phyloP scores from a whole-genome alignment of 2,797 vertebrate species.

The Mormyrus hasselquistii region DNA sequence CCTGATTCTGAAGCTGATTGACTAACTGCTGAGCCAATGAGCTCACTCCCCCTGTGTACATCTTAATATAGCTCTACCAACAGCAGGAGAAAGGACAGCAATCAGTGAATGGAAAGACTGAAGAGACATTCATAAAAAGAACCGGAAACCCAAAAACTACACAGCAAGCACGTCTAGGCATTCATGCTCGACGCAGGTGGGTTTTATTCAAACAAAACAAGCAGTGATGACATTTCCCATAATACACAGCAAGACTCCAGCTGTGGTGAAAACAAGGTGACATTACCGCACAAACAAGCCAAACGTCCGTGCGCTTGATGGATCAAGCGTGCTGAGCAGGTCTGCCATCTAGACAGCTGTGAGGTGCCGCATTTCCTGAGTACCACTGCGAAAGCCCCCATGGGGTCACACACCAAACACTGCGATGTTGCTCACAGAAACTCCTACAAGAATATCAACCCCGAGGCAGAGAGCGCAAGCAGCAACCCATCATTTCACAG shows the following conservation, averaged over 20 bases:
- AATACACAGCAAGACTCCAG: neutral
- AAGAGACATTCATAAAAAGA: neutral
- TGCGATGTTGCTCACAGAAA: neutral
- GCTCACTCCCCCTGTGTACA: constrained; percentile 94
- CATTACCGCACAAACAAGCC: neutral
- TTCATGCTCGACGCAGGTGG: neutral
- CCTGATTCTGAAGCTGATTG: constrained; percentile 88
- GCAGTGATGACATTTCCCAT: neutral
- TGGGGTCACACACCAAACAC: neutral
- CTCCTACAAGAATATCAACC: neutral
- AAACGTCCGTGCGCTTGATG: constrained; percentile 27
- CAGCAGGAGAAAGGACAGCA: constrained; percentile 39
- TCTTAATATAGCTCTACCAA: constrained; percentile 86
- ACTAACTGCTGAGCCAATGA: constrained; percentile 93
- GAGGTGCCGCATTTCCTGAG: neutral
- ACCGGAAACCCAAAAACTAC: neutral
- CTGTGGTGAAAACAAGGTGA: neutral
- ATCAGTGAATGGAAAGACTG: neutral
- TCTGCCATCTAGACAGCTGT: neutral
- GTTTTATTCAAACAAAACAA: neutral
- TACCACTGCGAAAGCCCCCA: neutral
- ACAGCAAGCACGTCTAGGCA: neutral
- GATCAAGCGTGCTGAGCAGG: constrained; percentile 23
- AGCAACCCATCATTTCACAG: neutral
- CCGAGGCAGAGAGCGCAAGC: neutral